These are phyloP conservation scores for Eulacestoma nigropectus DNA, from an alignment of 2,113 vertebrate species.

Conservation along the genomic window DNA sequence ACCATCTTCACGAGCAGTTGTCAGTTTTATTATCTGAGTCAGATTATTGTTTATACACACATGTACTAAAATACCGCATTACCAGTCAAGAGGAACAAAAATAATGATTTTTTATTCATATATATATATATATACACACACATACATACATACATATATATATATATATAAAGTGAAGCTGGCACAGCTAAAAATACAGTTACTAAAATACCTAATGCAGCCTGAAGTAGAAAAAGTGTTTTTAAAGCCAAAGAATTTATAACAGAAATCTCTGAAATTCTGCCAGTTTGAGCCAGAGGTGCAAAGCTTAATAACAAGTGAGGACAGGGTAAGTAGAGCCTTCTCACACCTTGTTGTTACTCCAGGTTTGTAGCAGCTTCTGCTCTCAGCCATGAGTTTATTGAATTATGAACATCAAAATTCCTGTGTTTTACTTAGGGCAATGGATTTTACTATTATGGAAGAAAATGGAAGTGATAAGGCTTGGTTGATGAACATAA, in stretches of 20 bases:
- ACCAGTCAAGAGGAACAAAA: neutral
- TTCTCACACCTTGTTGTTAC: neutral
- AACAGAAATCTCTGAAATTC: neutral
- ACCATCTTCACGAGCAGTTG: neutral
- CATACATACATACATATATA: too few species aligned
- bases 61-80: neutral
- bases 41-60: neutral
- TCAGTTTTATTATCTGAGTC: neutral
- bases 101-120: neutral
- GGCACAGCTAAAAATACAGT: neutral
- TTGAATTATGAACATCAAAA: neutral
- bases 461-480: conserved; percentile 11
- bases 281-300: neutral
- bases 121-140: neutral
- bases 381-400: neutral
- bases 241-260: neutral
- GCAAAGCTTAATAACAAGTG: neutral
- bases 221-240: neutral
- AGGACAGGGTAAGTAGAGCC: neutral
- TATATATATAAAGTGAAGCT: neutral
- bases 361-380: neutral
- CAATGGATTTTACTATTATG: conserved; percentile 2
- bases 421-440: conserved; percentile 1
- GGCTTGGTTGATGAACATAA: conserved; percentile 47
- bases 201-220: neutral